Evolutionary conservation across 2,113 vertebrate species (phyloP), one percentile per base, ranked within the genome.

Genomic region (Trichomycterus rosablanca): DNA sequence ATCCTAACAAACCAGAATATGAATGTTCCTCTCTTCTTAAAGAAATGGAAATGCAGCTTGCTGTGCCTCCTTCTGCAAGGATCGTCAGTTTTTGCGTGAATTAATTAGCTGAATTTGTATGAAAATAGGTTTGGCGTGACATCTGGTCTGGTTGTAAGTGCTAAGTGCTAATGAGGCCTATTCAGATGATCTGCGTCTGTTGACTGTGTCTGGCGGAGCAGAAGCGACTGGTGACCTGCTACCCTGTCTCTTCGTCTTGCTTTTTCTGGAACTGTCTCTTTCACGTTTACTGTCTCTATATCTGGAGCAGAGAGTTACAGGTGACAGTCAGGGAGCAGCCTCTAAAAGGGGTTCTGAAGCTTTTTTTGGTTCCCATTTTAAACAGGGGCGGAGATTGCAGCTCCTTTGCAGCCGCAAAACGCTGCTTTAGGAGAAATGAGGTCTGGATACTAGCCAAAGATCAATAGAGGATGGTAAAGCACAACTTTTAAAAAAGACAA

Each of bases 41-140:
- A 61, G 32, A 70, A 67, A 68, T 72, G 63, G 60, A 68, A 76
- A 71, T 74, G 64, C 64, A 59, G 71, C 62, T 55, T 30, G 49
- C 53, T 30, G 48, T 57, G 61, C 65, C 56, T 22, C 22, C 51
- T 35, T 42, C 53, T 67, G 59, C 30, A 68, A 61, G 52, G 61
- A 74, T 54, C 10, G 53, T 59, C 60, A 61, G 61, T 70, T 74
- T 78, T 52, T 20, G 15, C 23, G 40, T 8, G 69, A 74, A 74
- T 76, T 76, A 78, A 78, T 78, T 78, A 74, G 76, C 55, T 26
- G 64, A 63, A 78, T 78, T 74, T 78, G 76, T 78, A 76, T 78
- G 72, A 78, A 78, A 78, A 78, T 78, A 78, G 76, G 70, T 74
- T 70, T 58, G 68, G 64, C 61, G 58, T 68, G 76, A 76, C 76